Evolutionary conservation across 1,140 invertebrate species (phyloP).

Genomic region (Aphidius ervi): DNA sequence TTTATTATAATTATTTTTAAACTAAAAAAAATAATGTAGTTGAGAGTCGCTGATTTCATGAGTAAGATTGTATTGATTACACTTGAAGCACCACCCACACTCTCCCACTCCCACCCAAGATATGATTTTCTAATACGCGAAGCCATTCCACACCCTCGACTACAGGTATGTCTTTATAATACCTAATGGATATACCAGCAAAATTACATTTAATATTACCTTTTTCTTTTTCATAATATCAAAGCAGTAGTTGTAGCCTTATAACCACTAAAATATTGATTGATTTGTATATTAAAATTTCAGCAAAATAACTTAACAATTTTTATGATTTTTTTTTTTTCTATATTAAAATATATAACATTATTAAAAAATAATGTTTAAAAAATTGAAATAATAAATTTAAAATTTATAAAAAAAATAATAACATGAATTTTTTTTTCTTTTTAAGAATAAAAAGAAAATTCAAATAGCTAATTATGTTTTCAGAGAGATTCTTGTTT

Average conservation of each 20-base stretch:
- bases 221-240: neutral
- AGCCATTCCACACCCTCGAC: conserved; percentile 16
- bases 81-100: conserved; percentile 33
- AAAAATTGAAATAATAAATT: neutral
- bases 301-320: too few relatives aligned
- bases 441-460: conserved; percentile 13
- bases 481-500: conserved; percentile 50
- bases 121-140: conserved; percentile 46
- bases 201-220: too few relatives aligned
- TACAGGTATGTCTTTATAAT: conserved; percentile 1
- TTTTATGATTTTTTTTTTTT: too few relatives aligned
- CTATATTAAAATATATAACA: too few relatives aligned
- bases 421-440: too few relatives aligned
- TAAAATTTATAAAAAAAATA: too few relatives aligned
- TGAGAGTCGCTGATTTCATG: conserved; percentile 36
- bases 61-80: conserved; percentile 44
- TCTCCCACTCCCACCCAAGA: conserved; percentile 28
- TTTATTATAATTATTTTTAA: too few relatives aligned
- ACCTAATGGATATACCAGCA: neutral
- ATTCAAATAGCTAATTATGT: conserved; percentile 51
- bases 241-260: neutral
- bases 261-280: too few relatives aligned
- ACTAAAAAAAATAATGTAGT: conserved; percentile 20
- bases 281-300: too few relatives aligned
- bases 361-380: too few relatives aligned